These are phyloP conservation scores for Phataginus tricuspis DNA, from an alignment of 2,797 vertebrate species.

Conservation along the genomic window DNA sequence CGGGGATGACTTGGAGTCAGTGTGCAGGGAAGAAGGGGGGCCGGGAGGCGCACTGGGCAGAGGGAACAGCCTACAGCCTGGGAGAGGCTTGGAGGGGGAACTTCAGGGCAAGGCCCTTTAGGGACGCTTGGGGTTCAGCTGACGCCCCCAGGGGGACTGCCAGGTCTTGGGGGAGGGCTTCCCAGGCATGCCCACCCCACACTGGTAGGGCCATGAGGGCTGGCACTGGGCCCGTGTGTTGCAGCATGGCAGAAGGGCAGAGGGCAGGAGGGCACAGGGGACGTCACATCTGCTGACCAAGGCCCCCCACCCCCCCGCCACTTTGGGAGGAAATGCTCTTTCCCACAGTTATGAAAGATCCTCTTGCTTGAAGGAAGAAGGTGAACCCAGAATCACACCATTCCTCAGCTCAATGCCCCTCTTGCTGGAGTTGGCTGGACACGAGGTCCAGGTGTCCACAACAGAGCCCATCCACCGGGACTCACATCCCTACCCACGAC, in stretches of 20 bases:
- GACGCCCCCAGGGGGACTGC: background rate
- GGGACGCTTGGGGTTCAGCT: background rate
- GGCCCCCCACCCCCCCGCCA: background rate
- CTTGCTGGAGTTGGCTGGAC: rapidly evolving
- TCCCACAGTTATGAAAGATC: slow-evolving; percentile 55
- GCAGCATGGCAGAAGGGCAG: background rate
- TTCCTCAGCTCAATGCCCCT: rapidly evolving
- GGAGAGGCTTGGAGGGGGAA: background rate
- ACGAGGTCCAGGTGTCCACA: rapidly evolving
- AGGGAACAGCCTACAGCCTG: too few species aligned
- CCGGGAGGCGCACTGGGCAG: rapidly evolving
- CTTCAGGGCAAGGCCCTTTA: rapidly evolving
- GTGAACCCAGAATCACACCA: background rate
- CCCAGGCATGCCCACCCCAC: background rate
- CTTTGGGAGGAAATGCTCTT: background rate
- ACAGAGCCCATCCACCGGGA: background rate
- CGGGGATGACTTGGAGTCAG: background rate
- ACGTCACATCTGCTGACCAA: background rate
- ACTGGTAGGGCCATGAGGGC: background rate
- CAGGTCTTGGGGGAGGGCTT: rapidly evolving
- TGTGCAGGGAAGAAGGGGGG: too few species aligned
- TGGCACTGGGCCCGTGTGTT: rapidly evolving
- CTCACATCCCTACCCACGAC: background rate
- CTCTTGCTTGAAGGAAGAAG: background rate
- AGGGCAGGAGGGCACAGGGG: background rate